phyloP scores from a whole-genome alignment of 2,888 invertebrate genomes.

The Drosophila vallismaia region DNA sequence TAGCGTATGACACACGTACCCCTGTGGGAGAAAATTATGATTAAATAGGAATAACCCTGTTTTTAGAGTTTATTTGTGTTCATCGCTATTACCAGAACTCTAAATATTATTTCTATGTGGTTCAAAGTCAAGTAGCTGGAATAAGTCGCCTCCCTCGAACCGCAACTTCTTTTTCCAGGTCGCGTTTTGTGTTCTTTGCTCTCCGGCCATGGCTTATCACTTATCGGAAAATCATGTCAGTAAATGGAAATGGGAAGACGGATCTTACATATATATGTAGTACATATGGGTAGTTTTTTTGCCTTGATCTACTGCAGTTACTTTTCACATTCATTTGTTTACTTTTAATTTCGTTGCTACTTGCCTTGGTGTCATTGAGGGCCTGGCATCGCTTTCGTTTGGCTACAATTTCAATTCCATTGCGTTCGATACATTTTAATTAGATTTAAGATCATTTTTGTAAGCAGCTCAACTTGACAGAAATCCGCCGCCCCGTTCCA shows the following conservation, averaged over 20 bases:
- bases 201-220: constrained; percentile 54
- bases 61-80: too few relatives aligned
- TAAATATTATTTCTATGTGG: constrained; percentile 5
- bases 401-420: constrained; percentile 45
- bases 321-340: background rate
- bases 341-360: background rate
- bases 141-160: constrained; percentile 18
- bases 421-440: constrained; percentile 42
- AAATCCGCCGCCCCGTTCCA: constrained; percentile 8
- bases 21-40: background rate
- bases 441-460: constrained; percentile 46
- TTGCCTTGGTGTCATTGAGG: constrained; percentile 52
- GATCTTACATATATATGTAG: background rate
- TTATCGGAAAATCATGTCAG: constrained; percentile 31
- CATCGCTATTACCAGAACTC: constrained; percentile 1
- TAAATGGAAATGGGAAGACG: constrained; percentile 7
- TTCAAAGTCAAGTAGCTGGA: constrained; percentile 9
- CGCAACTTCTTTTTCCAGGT: constrained; percentile 42
- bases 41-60: background rate
- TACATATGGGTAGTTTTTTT: background rate
- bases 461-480: constrained; percentile 37
- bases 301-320: constrained; percentile 29
- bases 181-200: constrained; percentile 25
- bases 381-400: constrained; percentile 56
- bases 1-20: background rate